These are phyloP conservation scores for Heliocidaris erythrogramma DNA, from an alignment of 35 echinoderm and acorn worm species.

Conservation along the genomic window DNA sequence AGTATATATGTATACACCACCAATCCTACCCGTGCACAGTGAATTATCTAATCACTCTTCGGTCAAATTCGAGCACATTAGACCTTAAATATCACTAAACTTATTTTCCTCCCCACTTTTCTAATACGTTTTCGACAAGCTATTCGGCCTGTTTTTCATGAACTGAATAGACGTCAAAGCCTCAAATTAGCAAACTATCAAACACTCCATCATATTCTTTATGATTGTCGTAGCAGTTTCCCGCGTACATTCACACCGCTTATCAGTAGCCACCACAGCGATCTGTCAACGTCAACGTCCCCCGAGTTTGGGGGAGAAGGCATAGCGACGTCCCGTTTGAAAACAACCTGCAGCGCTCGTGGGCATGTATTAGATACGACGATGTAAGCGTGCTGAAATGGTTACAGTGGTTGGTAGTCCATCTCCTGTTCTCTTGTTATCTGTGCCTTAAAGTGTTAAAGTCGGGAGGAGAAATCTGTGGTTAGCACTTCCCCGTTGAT, in stretches of 20 bases:
- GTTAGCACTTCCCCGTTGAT: not conserved
- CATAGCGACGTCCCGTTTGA: slow-evolving; percentile 4
- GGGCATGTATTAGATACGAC: not conserved
- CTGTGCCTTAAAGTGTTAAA: slow-evolving; percentile 12
- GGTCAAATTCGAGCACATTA: not conserved
- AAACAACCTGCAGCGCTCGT: not conserved
- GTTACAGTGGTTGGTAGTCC: not conserved
- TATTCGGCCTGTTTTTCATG: not conserved
- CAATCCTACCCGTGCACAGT: not conserved
- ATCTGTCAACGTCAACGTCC: slow-evolving; percentile 2
- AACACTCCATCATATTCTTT: not conserved
- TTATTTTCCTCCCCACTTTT: not conserved
- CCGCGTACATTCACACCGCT: not conserved
- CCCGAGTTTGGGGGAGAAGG: not conserved
- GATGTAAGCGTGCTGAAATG: not conserved
- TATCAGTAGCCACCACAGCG: not conserved
- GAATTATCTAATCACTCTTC: not conserved
- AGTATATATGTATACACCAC: not conserved
- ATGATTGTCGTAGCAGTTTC: not conserved
- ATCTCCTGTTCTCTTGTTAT: not conserved
- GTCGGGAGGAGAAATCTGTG: not conserved
- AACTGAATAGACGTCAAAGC: not conserved
- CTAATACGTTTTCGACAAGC: not conserved
- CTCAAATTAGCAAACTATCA: slow-evolving; percentile 3
- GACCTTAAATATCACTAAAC: not conserved